Base-by-base conservation (phyloP, 2,888 invertebrate genomes). In the Cataglyphis altisquamis region DNA sequence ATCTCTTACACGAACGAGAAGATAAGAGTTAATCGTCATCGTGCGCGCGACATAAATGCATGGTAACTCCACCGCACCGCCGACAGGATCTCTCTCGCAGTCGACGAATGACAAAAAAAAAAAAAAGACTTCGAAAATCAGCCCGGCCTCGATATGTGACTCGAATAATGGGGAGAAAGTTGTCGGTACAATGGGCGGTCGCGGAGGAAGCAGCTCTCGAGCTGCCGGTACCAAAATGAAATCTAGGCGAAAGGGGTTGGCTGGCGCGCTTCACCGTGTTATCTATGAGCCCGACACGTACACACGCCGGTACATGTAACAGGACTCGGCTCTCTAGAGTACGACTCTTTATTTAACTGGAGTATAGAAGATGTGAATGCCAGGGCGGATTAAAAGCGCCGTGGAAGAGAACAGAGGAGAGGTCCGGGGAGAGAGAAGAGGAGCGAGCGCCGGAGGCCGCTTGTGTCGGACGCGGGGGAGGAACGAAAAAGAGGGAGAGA, bases 281-380 rank as follows among this genome's bases (percentile, higher is more conserved):
- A 60, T 80, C 72, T 80, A 72, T 80, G 72, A 60, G 70, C 32
- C 32, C 57, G 57, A 55, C 45, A 48, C 77, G 86, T 84, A 74
- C 74, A 84, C 66, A 75, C 72, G 70, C 82, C 72, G 77, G 84
- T 80, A 87, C 85, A 85, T 75, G 89, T 88, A 90, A 90, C 90
- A 89, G 90, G 89, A 87, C 85, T 86, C 86, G 82, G 82, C 77
- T 52, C 77, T 52, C 67, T 78, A 72, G 68, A 90, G 89, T 90
- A 90, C 89, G 90, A 91, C 91, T 93, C 91, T 94, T 93, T 93
- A 93, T 94, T 93, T 89, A 92, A 94, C 88, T 87, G 90, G 89
- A 91, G 89, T 89, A 91, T 85, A 90, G 91, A 94, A 92, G 91
- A 94, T 91, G 90, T 93, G 94, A 94, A 94, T 94, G 93, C 93